Base-by-base conservation (phyloP, 2,797 vertebrate genomes). In the Poecilia wingei region DNA sequence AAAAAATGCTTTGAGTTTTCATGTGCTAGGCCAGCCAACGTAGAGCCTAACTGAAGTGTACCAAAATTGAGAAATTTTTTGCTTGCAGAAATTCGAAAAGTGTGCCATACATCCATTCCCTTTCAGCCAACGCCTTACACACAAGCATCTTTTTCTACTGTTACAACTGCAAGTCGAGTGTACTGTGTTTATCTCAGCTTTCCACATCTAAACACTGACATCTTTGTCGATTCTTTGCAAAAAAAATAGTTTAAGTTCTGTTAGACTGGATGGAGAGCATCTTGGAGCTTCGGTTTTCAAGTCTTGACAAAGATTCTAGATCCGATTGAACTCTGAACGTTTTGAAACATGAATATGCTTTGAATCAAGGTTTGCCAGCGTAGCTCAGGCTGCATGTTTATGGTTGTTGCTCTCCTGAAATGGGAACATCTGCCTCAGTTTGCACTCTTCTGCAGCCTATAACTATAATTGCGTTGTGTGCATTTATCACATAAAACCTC, bases 401-500 rank as follows among this genome's bases (percentile, higher is more conserved):
- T 61, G 14, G 59, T 33, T 61, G 59, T 33, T 61, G 31, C 31
- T 13, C 57, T 59, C 13, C 57, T 59, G 57, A 31, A 59, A 31
- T 14, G 28, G 28, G 57, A 59, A 59, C 57, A 14, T 59, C 28
- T 31, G 57, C 57, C 28, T 59, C n/a, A 31, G 28, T 59, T 59
- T 59, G 13, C 57, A 31, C n/a, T 59, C 28, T 59, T 59, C 57
- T 59, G 28, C 12, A 59, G n/a, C 28, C 57, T 14, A 31, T 59
- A 31, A 6, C 57, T 39, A 22, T 66, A 3, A 41, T 41, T 43
- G 25, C 12, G 10, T n/a, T 69, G 64, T 39, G 64, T 43, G 39
- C 66, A n/a, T 43, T 69, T 69, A 69, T 69, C 33, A 66, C 33
- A 43, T 43, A 43, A 43, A 69, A 13, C 13, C 66, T 69, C 66